Evolutionary conservation across 2,888 invertebrate species (phyloP), one percentile per base, ranked within the genome.

Genomic region (Homarus gammarus): DNA sequence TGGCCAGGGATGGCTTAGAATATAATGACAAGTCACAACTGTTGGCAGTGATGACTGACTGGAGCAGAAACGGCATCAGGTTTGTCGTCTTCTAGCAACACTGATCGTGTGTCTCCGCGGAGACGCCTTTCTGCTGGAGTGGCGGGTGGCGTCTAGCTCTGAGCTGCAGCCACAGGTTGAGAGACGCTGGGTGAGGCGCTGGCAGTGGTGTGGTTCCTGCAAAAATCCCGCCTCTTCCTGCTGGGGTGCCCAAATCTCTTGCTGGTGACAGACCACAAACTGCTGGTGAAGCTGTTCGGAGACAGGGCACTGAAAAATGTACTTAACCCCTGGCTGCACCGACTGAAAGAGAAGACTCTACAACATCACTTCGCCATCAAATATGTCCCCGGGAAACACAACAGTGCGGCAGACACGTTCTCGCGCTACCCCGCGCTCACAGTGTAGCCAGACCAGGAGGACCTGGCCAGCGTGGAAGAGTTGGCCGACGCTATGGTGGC

Each of bases 331-430:
- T 86, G 86, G 31, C 79, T 86, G 22, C 38, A 22, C 8, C 3
- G 73, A 12, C 64, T 64, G 22, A 64, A 64, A 64, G 64, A 86
- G 64, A 86, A 86, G n/a, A 86, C 86, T 15, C 40, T 86, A 18
- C 86, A 73, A 1, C 64, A 79, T 44, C 81, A 10, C 38, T 86
- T 79, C 31, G 78, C 1, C 22, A 64, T 85, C 36, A 40, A 22
- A 6, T 64, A 77, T 31, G 27, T 56, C 3, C 33, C 77, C 27
- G 6, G 81, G 27, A 31, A 33, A 22, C 27, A 18, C 27, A 40
- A 70, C 87, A 78, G 40, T 22, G 51, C 81, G 3, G 87, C 87
- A n/a, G 6, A 72, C 72, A 18, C 33, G 10, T n/a, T n/a, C 33
- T 72, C 36, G 33, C 72, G 18, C 33, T 72, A 31, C 36, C 72